Evolutionary conservation across 1,140 invertebrate genomes (phyloP).

Genomic region (Adoxophyes honmai): DNA sequence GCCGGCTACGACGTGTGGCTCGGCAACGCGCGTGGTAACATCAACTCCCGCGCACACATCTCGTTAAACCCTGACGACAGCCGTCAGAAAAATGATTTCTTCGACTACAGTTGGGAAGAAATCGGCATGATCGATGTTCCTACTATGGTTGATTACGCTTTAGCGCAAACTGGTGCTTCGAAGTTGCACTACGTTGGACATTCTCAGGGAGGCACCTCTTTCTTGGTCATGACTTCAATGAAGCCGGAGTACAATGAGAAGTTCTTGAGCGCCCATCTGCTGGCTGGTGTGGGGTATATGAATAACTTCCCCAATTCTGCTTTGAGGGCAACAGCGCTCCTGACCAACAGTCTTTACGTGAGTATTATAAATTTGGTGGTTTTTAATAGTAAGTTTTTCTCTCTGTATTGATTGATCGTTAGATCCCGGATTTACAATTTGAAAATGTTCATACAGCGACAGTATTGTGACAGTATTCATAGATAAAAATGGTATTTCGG

Average conservation of each 20-base stretch:
- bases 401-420: too few species aligned
- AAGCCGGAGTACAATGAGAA: slow-evolving; percentile 78
- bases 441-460: too few species aligned
- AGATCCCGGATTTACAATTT: too few species aligned
- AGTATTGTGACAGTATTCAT: too few species aligned
- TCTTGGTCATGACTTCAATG: slow-evolving; percentile 77
- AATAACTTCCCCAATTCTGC: slow-evolving; percentile 39
- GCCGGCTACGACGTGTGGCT: slow-evolving; percentile 86
- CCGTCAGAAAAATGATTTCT: slow-evolving; percentile 66
- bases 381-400: too few species aligned
- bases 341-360: slow-evolving; percentile 45
- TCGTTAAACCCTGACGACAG: slow-evolving; percentile 65
- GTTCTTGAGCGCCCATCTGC: slow-evolving; percentile 45
- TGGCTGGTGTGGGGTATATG: slow-evolving; percentile 56
- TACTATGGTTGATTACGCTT: slow-evolving; percentile 81
- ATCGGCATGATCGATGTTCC: slow-evolving; percentile 81
- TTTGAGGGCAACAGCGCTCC: slow-evolving; percentile 23
- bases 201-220: slow-evolving; percentile 77
- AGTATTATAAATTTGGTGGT: slow-evolving; percentile 32
- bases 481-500: too few species aligned
- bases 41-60: slow-evolving; percentile 80
- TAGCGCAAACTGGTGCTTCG: slow-evolving; percentile 69
- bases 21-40: slow-evolving; percentile 84
- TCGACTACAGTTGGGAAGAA: slow-evolving; percentile 80
- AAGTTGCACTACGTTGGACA: slow-evolving; percentile 77